Evolutionary conservation across 2,888 invertebrate genomes (phyloP).

Genomic region (Spilosoma lubricipeda): DNA sequence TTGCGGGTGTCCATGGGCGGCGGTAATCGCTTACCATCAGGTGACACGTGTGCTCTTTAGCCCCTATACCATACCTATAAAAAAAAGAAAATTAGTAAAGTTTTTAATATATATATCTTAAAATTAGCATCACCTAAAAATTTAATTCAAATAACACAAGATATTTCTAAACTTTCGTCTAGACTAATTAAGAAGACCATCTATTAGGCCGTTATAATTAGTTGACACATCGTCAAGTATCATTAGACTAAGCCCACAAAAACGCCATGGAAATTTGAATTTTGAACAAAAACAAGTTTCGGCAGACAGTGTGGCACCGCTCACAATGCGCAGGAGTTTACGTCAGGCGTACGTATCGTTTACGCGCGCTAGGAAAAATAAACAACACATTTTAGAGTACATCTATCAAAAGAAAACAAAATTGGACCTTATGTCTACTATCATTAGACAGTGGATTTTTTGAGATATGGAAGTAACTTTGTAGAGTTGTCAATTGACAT

Average conservation of each 20-base stretch:
- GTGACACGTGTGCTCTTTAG: too few relatives aligned
- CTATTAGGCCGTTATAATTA: slow-evolving; percentile 43
- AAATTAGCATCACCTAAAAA: not conserved
- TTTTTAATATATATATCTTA: too few relatives aligned
- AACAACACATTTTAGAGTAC: slow-evolving; percentile 7
- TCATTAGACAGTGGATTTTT: accelerated
- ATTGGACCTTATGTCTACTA: slow-evolving; percentile 12
- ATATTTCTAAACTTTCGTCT: slow-evolving; percentile 6
- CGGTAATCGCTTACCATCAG: too few relatives aligned
- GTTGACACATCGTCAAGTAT: slow-evolving; percentile 62
- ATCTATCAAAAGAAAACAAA: not conserved
- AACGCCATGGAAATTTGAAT: slow-evolving; percentile 57
- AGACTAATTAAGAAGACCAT: slow-evolving; percentile 24
- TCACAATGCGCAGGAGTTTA: slow-evolving; percentile 67
- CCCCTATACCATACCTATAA: too few relatives aligned
- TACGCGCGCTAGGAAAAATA: slow-evolving; percentile 62
- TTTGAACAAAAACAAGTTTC: slow-evolving; percentile 56
- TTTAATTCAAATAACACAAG: not conserved
- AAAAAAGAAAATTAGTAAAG: too few relatives aligned
- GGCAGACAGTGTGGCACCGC: slow-evolving; percentile 82
- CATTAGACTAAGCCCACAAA: slow-evolving; percentile 62
- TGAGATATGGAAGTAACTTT: slow-evolving; percentile 14
- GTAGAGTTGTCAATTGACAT: slow-evolving; percentile 32
- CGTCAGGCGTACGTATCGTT: slow-evolving; percentile 57
- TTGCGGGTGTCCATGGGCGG: too few relatives aligned